phyloP scores from a whole-genome alignment of 2,888 invertebrate genomes.

The Holacanthella duospinosa region DNA sequence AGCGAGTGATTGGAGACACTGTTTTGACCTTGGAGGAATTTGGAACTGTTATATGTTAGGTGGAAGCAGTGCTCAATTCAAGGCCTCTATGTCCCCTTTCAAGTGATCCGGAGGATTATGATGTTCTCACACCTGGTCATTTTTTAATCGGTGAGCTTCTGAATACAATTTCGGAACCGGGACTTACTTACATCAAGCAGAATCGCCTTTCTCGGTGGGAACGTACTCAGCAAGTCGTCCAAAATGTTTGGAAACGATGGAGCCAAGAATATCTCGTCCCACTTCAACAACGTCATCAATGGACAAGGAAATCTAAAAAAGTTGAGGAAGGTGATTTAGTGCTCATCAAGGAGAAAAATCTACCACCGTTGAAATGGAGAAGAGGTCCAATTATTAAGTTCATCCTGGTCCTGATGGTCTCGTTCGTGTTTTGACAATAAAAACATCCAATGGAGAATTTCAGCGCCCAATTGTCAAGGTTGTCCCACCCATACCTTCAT shows the following conservation, averaged over 20 bases:
- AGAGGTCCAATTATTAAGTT: neutral
- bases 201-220: slow-evolving; percentile 15
- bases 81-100: slow-evolving; percentile 36
- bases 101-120: slow-evolving; percentile 28
- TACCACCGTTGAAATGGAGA: neutral
- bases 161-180: slow-evolving; percentile 15
- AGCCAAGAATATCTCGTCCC: neutral
- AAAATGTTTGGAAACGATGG: slow-evolving; percentile 20
- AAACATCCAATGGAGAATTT: neutral
- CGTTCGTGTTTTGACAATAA: neutral
- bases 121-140: slow-evolving; percentile 38
- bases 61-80: slow-evolving; percentile 1
- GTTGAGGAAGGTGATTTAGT: slow-evolving; percentile 12
- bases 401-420: neutral
- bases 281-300: slow-evolving; percentile 19
- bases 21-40: no score
- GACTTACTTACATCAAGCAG: neutral
- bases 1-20: no score
- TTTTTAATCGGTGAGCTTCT: slow-evolving; percentile 38
- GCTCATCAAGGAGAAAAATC: slow-evolving; percentile 11
- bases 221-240: slow-evolving; percentile 11
- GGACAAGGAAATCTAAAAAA: neutral
- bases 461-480: neutral
- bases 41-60: no score
- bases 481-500: no score